Conservation (phyloP, 1,140 invertebrate genomes). For the Hormaphis cornu region DNA sequence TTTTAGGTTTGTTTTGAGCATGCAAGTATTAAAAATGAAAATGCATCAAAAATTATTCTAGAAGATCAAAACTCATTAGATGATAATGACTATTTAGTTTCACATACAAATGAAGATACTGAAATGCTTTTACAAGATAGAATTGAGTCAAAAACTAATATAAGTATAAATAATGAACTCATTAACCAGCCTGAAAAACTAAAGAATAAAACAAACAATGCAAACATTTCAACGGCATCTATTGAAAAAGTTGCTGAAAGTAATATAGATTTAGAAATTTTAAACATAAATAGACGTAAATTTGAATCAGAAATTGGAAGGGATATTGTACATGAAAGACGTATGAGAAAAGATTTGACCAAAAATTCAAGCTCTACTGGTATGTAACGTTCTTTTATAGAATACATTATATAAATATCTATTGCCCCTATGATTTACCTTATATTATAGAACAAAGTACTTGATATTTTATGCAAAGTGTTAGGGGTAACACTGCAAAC, state of each 20-base stretch:
- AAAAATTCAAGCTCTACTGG: slow-evolving; percentile 36
- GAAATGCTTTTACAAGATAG: slow-evolving; percentile 12
- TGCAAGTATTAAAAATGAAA: neutral
- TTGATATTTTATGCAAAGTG: too few species aligned
- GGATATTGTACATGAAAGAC: slow-evolving; percentile 47
- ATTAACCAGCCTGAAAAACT: neutral
- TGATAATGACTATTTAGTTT: neutral
- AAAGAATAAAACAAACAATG: neutral
- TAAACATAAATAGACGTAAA: slow-evolving; percentile 42
- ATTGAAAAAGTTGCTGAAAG: slow-evolving; percentile 2
- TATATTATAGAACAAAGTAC: too few species aligned
- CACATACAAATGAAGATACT: slow-evolving; percentile 8
- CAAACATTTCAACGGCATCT: neutral
- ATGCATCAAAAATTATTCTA: neutral
- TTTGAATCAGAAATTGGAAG: slow-evolving; percentile 50
- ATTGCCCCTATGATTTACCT: too few species aligned
- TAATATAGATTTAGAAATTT: slow-evolving; percentile 37
- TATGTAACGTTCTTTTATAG: slow-evolving; percentile 7
- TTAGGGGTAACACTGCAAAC: too few species aligned
- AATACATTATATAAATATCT: too few species aligned
- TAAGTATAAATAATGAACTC: neutral
- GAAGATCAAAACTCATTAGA: neutral
- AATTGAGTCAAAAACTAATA: neutral
- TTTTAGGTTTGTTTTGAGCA: neutral
- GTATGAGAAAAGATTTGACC: slow-evolving; percentile 47